phyloP scores from a whole-genome alignment of 2,888 invertebrate species.

The Prosopocoilus inquinatus region DNA sequence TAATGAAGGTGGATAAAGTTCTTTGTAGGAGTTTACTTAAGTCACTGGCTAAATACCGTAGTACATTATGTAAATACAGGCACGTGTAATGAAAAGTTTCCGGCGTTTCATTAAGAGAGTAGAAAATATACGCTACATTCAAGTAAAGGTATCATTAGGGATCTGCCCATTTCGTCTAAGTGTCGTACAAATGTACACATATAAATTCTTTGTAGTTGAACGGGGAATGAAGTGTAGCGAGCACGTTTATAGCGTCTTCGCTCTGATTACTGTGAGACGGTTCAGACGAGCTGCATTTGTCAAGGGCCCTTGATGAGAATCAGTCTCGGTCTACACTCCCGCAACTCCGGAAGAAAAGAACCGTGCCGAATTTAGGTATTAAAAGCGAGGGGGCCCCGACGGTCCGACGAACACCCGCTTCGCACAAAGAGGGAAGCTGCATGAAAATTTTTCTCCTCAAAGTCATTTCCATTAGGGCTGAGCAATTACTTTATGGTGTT shows the following conservation, averaged over 20 bases:
- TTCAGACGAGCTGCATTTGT: conserved; percentile 35
- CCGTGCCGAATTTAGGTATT: neutral
- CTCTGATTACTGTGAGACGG: conserved; percentile 35
- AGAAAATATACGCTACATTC: conserved; percentile 6
- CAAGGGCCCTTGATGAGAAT: conserved; percentile 36
- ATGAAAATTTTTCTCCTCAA: no score
- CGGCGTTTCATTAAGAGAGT: conserved; percentile 10
- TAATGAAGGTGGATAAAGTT: neutral
- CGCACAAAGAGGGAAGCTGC: no score
- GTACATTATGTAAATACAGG: conserved; percentile 14
- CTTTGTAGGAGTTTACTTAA: conserved; percentile 2
- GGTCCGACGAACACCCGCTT: neutral
- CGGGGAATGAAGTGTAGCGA: conserved; percentile 38
- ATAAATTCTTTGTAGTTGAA: conserved; percentile 41
- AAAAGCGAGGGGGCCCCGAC: neutral
- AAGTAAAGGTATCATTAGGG: conserved; percentile 21
- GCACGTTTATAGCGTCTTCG: conserved; percentile 34
- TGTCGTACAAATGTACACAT: conserved; percentile 40
- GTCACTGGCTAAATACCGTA: conserved; percentile 3
- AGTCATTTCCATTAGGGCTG: no score
- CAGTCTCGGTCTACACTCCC: conserved; percentile 24
- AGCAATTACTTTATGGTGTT: no score
- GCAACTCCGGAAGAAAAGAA: conserved; percentile 7
- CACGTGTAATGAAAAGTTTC: conserved; percentile 18
- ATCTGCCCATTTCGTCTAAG: conserved; percentile 36